Evolutionary conservation across 2,113 vertebrate species (phyloP).

Genomic region (Bos indicus): DNA sequence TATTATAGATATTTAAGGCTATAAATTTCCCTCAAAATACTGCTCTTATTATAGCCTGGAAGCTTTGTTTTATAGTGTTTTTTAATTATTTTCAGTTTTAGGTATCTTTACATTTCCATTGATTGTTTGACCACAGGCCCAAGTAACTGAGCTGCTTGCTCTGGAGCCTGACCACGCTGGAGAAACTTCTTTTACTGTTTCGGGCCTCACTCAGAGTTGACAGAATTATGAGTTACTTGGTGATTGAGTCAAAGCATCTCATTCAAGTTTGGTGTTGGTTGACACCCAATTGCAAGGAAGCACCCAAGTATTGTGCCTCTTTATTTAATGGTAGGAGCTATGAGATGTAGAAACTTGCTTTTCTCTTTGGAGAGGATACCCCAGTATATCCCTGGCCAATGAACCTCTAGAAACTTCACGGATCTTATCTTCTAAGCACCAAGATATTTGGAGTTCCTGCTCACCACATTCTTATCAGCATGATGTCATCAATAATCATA

Average conservation of each 20-base stretch:
- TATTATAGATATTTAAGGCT: neutral
- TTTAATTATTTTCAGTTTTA: neutral
- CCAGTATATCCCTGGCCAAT: neutral
- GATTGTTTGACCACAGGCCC: neutral
- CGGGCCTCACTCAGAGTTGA: neutral
- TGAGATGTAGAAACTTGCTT: neutral
- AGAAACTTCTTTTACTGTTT: neutral
- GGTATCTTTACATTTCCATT: neutral
- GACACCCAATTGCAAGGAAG: neutral
- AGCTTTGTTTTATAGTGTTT: neutral
- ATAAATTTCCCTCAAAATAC: neutral
- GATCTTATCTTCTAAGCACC: neutral
- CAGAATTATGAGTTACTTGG: neutral
- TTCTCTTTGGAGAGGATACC: neutral
- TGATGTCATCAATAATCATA: neutral
- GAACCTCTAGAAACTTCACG: neutral
- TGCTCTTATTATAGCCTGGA: neutral
- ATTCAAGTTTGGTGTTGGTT: neutral
- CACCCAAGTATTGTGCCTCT: neutral
- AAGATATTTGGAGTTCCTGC: neutral
- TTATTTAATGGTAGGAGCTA: neutral
- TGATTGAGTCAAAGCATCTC: neutral
- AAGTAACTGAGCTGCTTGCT: neutral
- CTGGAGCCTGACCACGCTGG: neutral
- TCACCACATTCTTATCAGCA: neutral